Conservation (phyloP, 2,113 vertebrate species). For the Sclerurus mexicanus region DNA sequence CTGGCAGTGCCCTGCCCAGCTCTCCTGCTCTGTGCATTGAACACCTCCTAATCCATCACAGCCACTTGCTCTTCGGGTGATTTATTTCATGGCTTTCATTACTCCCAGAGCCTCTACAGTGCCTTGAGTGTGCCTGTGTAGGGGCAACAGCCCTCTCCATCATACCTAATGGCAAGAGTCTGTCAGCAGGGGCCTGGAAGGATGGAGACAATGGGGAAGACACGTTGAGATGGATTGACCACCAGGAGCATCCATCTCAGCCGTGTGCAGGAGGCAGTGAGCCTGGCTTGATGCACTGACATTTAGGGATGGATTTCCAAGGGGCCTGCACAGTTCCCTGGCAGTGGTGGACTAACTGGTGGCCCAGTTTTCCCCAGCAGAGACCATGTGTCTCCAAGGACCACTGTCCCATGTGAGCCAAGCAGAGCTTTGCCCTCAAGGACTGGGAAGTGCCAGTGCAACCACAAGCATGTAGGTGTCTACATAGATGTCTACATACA, state of each 20-base stretch:
- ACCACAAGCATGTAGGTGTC: not conserved
- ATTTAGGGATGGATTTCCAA: not conserved
- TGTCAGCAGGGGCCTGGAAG: not conserved
- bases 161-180: slow-evolving; percentile 2
- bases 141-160: not conserved
- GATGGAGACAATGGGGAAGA: not conserved
- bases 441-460: not conserved
- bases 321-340: not conserved
- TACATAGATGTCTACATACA: not conserved
- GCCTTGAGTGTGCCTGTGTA: not conserved
- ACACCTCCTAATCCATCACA: slow-evolving; percentile 16
- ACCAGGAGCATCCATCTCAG: not conserved
- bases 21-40: not conserved
- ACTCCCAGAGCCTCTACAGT: not conserved
- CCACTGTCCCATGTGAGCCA: not conserved
- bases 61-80: not conserved
- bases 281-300: not conserved
- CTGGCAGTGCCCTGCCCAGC: not conserved
- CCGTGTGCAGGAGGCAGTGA: not conserved
- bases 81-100: slow-evolving; percentile 4
- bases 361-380: not conserved
- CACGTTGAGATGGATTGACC: not conserved
- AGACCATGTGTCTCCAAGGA: not conserved
- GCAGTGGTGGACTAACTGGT: not conserved
- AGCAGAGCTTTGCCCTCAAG: not conserved